A percentile compares a stretch with the other conserved stretches of the same genome.
Evolutionary conservation across 2,113 vertebrate species (phyloP).

Genomic region (Leptocoma aspasia): DNA sequence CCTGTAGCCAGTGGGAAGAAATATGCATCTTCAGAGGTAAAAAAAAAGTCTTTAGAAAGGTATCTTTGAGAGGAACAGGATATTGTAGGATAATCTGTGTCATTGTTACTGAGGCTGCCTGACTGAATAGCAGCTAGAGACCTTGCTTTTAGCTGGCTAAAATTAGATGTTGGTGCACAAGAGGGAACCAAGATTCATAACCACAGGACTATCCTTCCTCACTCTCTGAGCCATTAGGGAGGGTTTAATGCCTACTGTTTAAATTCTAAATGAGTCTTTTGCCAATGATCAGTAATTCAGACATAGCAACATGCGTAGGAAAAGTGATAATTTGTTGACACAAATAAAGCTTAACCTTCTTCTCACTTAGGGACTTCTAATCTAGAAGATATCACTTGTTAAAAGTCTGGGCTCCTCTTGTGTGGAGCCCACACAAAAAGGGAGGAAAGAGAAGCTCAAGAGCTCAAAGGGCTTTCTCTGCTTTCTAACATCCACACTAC

Average conservation of each 20-base stretch:
- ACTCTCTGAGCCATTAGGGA: background rate
- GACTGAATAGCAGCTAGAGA: background rate
- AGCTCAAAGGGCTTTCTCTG: background rate
- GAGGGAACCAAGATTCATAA: background rate
- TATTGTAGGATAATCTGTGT: background rate
- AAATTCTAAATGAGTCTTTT: background rate
- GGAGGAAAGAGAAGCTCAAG: background rate
- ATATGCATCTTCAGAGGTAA: background rate
- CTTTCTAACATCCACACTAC: background rate
- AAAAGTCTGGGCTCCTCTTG: background rate
- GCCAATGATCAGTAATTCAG: background rate
- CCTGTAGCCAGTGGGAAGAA: background rate
- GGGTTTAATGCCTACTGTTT: background rate
- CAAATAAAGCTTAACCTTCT: background rate
- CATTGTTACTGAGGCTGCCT: background rate
- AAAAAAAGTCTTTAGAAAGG: background rate
- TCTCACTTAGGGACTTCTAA: background rate
- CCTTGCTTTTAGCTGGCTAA: background rate
- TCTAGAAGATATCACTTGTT: background rate
- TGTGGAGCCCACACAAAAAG: background rate
- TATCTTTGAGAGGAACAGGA: background rate
- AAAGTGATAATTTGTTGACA: background rate
- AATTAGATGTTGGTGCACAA: background rate
- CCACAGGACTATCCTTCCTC: background rate
- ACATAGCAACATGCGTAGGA: background rate